Evolutionary conservation across 2,888 invertebrate species (phyloP).

Genomic region (Melanostoma mellinum): DNA sequence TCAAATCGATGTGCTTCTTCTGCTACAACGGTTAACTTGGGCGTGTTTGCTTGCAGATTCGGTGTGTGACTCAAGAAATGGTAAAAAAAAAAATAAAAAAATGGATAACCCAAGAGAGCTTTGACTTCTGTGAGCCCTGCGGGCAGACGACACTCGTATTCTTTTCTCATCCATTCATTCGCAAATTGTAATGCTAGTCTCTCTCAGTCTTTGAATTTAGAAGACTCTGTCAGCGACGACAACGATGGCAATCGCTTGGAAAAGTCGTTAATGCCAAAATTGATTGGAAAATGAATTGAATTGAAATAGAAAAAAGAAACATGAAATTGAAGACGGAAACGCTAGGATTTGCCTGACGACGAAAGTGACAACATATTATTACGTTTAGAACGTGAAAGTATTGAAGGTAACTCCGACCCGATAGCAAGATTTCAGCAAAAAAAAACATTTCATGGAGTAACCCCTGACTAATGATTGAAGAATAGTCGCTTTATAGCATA

Average conservation of each 20-base stretch:
- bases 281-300: conserved; percentile 72
- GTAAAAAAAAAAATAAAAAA: conserved; percentile 36
- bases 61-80: conserved; percentile 16
- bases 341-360: conserved; percentile 42
- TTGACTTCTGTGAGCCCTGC: conserved; percentile 51
- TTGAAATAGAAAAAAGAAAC: conserved; percentile 55
- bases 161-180: conserved; percentile 12
- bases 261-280: conserved; percentile 66
- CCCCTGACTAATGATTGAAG: conserved; percentile 49
- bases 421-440: conserved; percentile 75
- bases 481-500: conserved; percentile 51
- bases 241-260: conserved; percentile 73
- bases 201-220: conserved; percentile 28
- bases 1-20: conserved; percentile 62
- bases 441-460: conserved; percentile 5
- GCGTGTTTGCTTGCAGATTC: conserved; percentile 7
- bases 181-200: conserved; percentile 23
- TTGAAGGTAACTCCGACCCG: conserved; percentile 75
- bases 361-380: conserved; percentile 37
- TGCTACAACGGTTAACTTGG: not conserved
- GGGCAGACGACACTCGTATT: conserved; percentile 55
- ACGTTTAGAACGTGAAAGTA: conserved; percentile 70
- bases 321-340: conserved; percentile 55
- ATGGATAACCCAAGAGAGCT: conserved; percentile 22
- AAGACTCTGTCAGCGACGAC: conserved; percentile 58